phyloP scores from a whole-genome alignment of 53 echinoderm and acorn worm genomes.

The Crossaster papposus region DNA sequence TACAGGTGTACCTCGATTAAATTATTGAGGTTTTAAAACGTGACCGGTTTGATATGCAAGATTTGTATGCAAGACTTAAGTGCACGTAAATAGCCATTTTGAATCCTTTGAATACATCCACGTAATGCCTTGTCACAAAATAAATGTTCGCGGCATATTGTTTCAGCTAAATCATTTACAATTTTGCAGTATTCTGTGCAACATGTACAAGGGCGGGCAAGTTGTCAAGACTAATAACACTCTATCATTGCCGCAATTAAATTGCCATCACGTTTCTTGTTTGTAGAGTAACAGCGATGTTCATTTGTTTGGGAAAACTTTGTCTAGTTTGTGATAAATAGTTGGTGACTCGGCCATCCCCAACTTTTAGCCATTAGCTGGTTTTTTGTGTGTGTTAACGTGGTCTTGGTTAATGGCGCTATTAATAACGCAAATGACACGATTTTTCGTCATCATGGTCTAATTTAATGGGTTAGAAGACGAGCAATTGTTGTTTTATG shows the following conservation, averaged over 20 bases:
- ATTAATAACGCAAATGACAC: constrained; percentile 4
- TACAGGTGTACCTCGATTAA: no score
- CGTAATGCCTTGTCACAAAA: no score
- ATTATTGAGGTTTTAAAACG: no score
- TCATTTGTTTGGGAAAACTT: background rate
- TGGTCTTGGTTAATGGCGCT: background rate
- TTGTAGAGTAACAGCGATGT: background rate
- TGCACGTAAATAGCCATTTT: no score
- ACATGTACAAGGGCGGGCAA: background rate
- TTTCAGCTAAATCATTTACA: background rate
- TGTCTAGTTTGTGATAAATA: background rate
- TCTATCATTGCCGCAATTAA: background rate
- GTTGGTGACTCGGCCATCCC: background rate
- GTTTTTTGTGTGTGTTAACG: background rate
- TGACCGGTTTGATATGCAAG: no score
- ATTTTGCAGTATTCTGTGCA: background rate
- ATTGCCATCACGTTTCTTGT: background rate
- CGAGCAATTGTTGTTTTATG: background rate
- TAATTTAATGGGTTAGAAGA: background rate
- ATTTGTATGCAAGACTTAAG: no score
- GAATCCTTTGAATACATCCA: no score
- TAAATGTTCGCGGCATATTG: background rate
- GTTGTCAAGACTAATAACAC: background rate
- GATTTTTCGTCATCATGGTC: background rate
- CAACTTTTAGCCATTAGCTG: background rate